Conservation (phyloP, 2,113 vertebrate genomes). For the Pleuronectes platessa region DNA sequence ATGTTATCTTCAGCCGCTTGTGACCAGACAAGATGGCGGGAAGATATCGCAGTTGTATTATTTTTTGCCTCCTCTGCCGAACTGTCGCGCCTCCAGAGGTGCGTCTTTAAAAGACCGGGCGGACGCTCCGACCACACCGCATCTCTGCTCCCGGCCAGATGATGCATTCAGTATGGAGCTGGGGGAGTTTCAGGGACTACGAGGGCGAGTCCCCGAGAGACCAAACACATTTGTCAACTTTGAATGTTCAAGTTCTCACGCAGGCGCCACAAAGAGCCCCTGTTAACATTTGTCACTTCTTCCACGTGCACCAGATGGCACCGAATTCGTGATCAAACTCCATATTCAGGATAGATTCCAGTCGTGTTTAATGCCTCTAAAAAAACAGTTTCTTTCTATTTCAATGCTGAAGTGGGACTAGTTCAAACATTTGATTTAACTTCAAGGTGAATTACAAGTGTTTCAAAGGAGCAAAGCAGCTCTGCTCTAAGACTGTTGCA, state of each 20-base stretch:
- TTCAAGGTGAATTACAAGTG: slow-evolving; percentile 47
- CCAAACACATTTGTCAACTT: not conserved
- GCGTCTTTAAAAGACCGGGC: not conserved
- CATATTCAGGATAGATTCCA: slow-evolving; percentile 19
- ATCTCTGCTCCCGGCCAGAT: slow-evolving; percentile 2
- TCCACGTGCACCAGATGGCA: slow-evolving; percentile 2
- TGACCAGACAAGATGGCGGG: slow-evolving; percentile 21
- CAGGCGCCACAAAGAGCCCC: not conserved
- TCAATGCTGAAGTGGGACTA: slow-evolving; percentile 9
- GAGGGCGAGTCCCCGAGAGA: not conserved
- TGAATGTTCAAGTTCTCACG: not conserved
- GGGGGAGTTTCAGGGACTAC: not conserved
- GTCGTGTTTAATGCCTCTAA: not conserved
- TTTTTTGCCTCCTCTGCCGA: slow-evolving; percentile 22
- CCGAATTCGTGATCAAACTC: not conserved
- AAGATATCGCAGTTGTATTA: slow-evolving; percentile 34
- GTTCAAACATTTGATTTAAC: slow-evolving; percentile 36
- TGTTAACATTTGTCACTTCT: slow-evolving; percentile 3
- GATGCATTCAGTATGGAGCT: slow-evolving; percentile 3
- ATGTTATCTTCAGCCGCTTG: slow-evolving; percentile 34
- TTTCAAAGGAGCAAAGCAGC: slow-evolving; percentile 2
- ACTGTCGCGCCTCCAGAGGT: not conserved
- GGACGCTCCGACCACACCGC: not conserved
- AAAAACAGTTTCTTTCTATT: slow-evolving; percentile 15
- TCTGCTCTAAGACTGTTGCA: not conserved